These are phyloP conservation scores for Diachasma alloeum DNA, from an alignment of 1,140 invertebrate genomes.

Conservation along the genomic window DNA sequence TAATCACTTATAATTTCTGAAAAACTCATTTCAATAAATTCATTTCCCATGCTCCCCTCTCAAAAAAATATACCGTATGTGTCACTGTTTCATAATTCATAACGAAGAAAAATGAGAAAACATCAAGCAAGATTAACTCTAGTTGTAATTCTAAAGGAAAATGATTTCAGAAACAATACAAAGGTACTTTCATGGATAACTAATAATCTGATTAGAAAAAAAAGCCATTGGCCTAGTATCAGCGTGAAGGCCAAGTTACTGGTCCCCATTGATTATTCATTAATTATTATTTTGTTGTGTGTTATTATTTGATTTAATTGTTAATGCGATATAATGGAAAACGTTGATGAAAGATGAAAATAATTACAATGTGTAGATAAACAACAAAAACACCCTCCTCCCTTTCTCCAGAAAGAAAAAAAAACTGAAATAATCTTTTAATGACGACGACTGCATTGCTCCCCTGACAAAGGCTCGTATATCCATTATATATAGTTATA, in stretches of 20 bases:
- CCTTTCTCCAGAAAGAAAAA: neutral
- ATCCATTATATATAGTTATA: conserved; percentile 56
- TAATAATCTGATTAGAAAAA: neutral
- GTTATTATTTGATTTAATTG: conserved; percentile 17
- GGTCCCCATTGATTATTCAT: conserved; percentile 25
- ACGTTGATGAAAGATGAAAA: neutral
- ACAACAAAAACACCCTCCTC: neutral
- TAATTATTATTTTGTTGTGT: conserved; percentile 34
- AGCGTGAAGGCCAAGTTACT: conserved; percentile 2
- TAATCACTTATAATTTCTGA: no score
- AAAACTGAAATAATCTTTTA: conserved; percentile 42
- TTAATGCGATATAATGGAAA: neutral
- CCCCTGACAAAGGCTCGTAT: conserved; percentile 57
- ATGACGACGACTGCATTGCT: conserved; percentile 54
- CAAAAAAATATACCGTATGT: neutral
- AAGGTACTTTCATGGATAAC: neutral
- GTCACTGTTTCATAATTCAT: neutral
- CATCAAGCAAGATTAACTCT: neutral
- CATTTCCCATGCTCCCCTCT: neutral
- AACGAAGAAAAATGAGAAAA: neutral
- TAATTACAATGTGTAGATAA: neutral
- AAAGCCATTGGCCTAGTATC: neutral
- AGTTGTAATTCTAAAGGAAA: neutral
- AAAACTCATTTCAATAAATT: no score
- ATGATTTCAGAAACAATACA: neutral